These are phyloP conservation scores for Andrena praecox DNA, from an alignment of 2,888 invertebrate species.

Conservation along the genomic window DNA sequence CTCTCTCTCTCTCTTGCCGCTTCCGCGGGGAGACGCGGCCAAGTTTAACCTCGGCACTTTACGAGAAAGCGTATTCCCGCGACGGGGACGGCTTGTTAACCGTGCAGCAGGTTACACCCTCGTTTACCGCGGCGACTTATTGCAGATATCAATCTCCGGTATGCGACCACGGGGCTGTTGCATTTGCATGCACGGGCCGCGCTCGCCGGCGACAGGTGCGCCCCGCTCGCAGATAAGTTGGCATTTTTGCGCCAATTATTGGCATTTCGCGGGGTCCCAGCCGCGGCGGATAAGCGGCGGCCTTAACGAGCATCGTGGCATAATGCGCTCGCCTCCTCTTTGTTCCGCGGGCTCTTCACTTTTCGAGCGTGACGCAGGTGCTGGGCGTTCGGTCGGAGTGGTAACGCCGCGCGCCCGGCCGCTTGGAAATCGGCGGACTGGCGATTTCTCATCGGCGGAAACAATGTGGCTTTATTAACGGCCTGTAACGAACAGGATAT, in stretches of 20 bases:
- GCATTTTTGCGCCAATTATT: constrained; percentile 81
- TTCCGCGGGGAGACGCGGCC: constrained; percentile 9
- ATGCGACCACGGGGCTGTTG: constrained; percentile 62
- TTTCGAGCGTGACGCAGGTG: constrained; percentile 59
- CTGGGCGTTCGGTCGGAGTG: background rate
- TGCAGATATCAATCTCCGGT: constrained; percentile 73
- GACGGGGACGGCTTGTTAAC: constrained; percentile 56
- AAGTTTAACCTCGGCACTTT: constrained; percentile 6
- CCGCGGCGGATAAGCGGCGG: constrained; percentile 61
- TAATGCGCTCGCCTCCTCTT: constrained; percentile 60
- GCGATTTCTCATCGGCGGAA: constrained; percentile 2
- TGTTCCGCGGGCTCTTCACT: constrained; percentile 42
- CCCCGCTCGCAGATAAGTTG: constrained; percentile 70
- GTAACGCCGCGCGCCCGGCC: background rate
- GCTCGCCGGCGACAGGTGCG: constrained; percentile 74
- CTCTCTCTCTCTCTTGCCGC: no score
- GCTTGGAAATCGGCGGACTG: background rate
- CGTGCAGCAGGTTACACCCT: constrained; percentile 68
- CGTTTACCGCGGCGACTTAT: constrained; percentile 68
- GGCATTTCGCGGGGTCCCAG: constrained; percentile 73
- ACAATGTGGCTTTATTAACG: no score
- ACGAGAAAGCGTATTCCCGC: constrained; percentile 29
- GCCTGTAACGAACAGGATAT: background rate
- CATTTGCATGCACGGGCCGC: constrained; percentile 75
- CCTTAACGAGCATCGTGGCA: constrained; percentile 70